Evolutionary conservation across 2,888 invertebrate genomes (phyloP).

Genomic region (Tenodera sinensis): DNA sequence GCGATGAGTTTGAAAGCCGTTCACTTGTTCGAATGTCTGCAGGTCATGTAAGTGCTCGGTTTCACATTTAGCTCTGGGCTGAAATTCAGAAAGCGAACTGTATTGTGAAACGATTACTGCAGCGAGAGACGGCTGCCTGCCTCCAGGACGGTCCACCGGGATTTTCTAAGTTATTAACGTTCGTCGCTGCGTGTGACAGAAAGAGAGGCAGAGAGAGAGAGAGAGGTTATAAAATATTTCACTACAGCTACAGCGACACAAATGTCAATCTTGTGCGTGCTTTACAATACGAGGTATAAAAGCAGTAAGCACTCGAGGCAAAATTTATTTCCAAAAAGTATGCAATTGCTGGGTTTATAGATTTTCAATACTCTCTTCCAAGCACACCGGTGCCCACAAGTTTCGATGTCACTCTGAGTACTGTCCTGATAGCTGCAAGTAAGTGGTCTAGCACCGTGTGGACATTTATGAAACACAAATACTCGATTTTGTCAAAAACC

Average conservation of each 20-base stretch:
- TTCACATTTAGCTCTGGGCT: neutral
- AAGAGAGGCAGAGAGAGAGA: neutral
- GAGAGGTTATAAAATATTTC: neutral
- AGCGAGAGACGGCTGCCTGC: neutral
- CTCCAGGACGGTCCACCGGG: neutral
- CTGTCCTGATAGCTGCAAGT: too few relatives aligned
- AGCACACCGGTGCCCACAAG: too few relatives aligned
- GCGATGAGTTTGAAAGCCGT: neutral
- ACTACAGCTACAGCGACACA: neutral
- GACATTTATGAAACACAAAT: too few relatives aligned
- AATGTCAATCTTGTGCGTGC: neutral
- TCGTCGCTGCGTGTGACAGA: neutral
- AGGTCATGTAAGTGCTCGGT: too few relatives aligned
- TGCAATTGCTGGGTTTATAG: too few relatives aligned
- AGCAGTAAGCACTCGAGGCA: too few relatives aligned
- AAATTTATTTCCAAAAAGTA: too few relatives aligned
- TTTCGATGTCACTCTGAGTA: too few relatives aligned
- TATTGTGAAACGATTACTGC: neutral
- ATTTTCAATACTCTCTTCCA: too few relatives aligned
- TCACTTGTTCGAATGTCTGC: neutral
- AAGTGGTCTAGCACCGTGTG: too few relatives aligned
- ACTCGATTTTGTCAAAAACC: too few relatives aligned
- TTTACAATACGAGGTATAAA: too few relatives aligned
- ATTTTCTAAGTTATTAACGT: neutral
- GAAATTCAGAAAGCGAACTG: neutral